Evolutionary conservation across 1,140 invertebrate genomes (phyloP).

Genomic region (Vanessa atalanta): DNA sequence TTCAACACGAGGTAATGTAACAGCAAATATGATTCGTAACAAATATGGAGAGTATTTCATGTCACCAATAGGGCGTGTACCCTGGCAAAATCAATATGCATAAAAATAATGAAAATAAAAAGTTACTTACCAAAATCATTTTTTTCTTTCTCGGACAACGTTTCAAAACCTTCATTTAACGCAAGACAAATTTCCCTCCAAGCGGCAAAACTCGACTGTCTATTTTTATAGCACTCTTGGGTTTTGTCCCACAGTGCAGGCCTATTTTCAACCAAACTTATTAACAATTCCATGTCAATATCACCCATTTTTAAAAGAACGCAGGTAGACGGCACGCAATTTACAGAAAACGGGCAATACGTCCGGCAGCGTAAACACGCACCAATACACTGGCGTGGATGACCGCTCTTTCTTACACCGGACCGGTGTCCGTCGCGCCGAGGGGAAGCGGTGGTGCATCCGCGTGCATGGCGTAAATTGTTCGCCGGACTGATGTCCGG

Average conservation of each 20-base stretch:
- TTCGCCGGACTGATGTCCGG: slow-evolving; percentile 44
- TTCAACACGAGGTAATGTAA: slow-evolving; percentile 37
- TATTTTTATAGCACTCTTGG: slow-evolving; percentile 9
- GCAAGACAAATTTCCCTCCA: slow-evolving; percentile 6
- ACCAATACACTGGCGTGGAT: slow-evolving; percentile 27
- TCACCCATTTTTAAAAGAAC: slow-evolving; percentile 41
- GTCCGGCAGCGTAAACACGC: slow-evolving; percentile 4
- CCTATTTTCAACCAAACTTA: slow-evolving; percentile 23
- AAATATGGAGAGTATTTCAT: slow-evolving; percentile 43
- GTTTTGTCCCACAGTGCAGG: slow-evolving; percentile 6
- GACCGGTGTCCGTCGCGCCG: slow-evolving; percentile 32
- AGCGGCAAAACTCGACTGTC: slow-evolving; percentile 5
- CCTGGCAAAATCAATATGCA: slow-evolving; percentile 16
- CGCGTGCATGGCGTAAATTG: slow-evolving; percentile 16
- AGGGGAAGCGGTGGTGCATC: slow-evolving; percentile 5
- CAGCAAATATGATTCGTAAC: slow-evolving; percentile 40
- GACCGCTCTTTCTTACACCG: slow-evolving; percentile 41
- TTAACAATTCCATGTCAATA: slow-evolving; percentile 40
- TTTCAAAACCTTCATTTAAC: slow-evolving; percentile 9
- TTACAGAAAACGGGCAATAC: not conserved
- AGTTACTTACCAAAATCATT: slow-evolving; percentile 13
- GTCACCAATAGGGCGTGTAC: slow-evolving; percentile 35
- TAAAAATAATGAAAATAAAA: slow-evolving; percentile 21
- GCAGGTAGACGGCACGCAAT: slow-evolving; percentile 24
- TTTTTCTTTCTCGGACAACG: slow-evolving; percentile 12